Evolutionary conservation across 2,888 invertebrate genomes (phyloP).

Genomic region (Drosophila demipolita): DNA sequence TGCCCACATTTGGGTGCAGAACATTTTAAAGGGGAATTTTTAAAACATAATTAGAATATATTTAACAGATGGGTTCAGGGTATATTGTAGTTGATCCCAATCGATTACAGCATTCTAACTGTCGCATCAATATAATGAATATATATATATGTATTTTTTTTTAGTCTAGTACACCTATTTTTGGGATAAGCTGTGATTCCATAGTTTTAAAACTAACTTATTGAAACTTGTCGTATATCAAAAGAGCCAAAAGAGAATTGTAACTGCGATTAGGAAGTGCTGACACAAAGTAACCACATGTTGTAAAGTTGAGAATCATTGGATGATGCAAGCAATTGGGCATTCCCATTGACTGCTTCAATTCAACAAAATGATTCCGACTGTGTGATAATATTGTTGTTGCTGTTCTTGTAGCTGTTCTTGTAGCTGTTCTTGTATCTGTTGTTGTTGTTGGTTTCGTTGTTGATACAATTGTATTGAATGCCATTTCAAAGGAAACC

Average conservation of each 20-base stretch:
- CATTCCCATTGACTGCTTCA: slow-evolving; percentile 28
- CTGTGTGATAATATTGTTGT: slow-evolving; percentile 21
- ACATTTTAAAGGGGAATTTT: no score
- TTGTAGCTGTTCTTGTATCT: background rate
- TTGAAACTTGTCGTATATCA: no score
- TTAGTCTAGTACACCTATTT: no score
- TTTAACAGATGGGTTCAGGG: no score
- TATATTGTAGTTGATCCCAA: no score
- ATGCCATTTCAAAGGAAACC: slow-evolving; percentile 21
- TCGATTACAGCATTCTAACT: no score
- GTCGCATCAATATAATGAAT: no score
- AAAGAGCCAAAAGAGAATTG: background rate
- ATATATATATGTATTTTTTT: no score
- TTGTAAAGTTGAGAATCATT: slow-evolving; percentile 30
- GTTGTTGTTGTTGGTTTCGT: background rate
- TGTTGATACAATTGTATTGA: slow-evolving; percentile 3
- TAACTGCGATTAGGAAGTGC: slow-evolving; percentile 2
- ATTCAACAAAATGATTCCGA: slow-evolving; percentile 12
- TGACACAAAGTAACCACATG: slow-evolving; percentile 5
- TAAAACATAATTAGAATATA: no score
- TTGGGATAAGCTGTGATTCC: no score
- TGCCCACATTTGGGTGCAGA: no score
- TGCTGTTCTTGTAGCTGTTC: slow-evolving; percentile 8
- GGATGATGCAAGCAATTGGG: slow-evolving; percentile 31
- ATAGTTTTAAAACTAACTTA: no score